Evolutionary conservation across 2,888 invertebrate species (phyloP), one percentile per base, ranked within the genome.

Genomic region (Leptopilina myrica): DNA sequence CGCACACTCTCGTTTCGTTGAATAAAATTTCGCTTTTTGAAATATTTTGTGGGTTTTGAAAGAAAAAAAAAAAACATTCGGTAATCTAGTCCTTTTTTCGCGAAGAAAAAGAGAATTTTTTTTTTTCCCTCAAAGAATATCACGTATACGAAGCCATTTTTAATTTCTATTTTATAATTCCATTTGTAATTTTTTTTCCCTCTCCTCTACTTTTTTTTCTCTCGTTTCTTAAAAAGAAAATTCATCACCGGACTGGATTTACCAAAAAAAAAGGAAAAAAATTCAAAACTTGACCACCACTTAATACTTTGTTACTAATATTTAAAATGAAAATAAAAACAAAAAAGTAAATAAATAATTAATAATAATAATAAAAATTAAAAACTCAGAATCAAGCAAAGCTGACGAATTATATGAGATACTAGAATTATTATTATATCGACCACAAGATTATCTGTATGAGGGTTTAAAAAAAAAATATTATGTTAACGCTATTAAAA

Each of bases 281-380:
- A 64, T 43, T 67, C 78, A 76, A 64, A 83, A 85, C 83, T 87
- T 85, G 56, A 73, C 26, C 33, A 33, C n/a, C 56, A 73, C 73
- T 73, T 73, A 87, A 83, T 89, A 87, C 86, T 88, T 88, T 88
- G 86, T 89, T 88, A 89, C 84, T 89, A 86, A 83, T 83, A 80
- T 80, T 80, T 77, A 81, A 81, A 80, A 82, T 76, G 77, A 76
- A 59, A 79, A 79, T 46, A 46, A 46, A 33, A 33, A 33, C 33
- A 33, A 33, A 49, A 49, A 49, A 49, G 49, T 46, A 49, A 49
- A 49, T 49, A 77, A 76, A 81, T 64, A 76, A 79, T 78, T 69
- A 64, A 76, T 9, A 77, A 78, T 76, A 81, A 86, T 78, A 83
- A 82, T 78, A 84, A 81, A 84, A 43, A 49, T 11, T 49, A 81